Conservation (phyloP, 2,797 vertebrate species). For the Zalophus californianus region DNA sequence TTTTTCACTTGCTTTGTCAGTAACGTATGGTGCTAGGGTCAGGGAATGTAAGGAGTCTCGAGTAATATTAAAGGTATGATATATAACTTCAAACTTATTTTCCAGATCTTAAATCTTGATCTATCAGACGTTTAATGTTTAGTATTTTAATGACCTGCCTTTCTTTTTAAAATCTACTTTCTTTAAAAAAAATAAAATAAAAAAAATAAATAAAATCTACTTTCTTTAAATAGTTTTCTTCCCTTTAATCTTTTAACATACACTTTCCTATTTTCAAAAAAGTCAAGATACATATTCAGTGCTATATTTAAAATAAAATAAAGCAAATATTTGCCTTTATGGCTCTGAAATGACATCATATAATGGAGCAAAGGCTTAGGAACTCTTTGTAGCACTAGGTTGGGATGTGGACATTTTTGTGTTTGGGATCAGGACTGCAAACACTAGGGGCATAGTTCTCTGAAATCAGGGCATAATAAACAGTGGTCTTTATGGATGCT, state of each 20-base stretch:
- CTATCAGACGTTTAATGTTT: constrained; percentile 15
- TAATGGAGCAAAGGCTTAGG: background rate
- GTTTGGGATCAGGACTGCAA: background rate
- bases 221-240: constrained; percentile 42
- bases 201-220: constrained; percentile 6
- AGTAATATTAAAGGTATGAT: background rate
- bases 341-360: background rate
- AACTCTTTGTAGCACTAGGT: background rate
- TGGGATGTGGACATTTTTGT: background rate
- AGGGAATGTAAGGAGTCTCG: background rate
- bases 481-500: constrained; percentile 42
- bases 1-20: background rate
- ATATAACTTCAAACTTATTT: constrained; percentile 7
- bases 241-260: background rate
- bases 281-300: background rate
- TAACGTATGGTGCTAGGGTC: background rate
- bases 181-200: no score
- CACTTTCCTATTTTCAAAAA: background rate
- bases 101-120: constrained; percentile 17
- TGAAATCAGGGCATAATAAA: background rate
- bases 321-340: constrained; percentile 1
- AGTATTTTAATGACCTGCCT: background rate
- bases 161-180: constrained; percentile 21
- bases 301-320: constrained; percentile 47
- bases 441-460: constrained; percentile 41